Percentiles rank a stretch among this genome's conserved stretches.
These are phyloP conservation scores for Pseudomyrmex pallidus DNA, from an alignment of 1,140 invertebrate species.

Conservation along the genomic window DNA sequence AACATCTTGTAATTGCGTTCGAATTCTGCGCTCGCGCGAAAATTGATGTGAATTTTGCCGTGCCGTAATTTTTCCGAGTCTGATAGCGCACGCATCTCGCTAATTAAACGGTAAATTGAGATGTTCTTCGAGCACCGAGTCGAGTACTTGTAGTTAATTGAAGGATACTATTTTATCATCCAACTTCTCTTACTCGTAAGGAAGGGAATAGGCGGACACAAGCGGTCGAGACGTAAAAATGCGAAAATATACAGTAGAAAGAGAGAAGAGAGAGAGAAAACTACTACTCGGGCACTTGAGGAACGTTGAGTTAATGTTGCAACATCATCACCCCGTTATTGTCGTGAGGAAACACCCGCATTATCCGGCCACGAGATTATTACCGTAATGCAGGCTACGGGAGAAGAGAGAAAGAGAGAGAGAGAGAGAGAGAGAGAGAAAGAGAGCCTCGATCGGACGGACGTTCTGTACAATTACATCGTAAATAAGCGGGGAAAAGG, in stretches of 20 bases:
- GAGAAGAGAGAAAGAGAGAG: neutral
- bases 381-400: slow-evolving; percentile 13
- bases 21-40: neutral
- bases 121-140: neutral
- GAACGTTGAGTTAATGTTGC: slow-evolving; percentile 1
- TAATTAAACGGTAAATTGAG: neutral
- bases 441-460: neutral
- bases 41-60: neutral
- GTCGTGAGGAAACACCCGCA: neutral
- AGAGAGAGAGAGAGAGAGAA: no score
- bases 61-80: neutral
- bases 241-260: neutral
- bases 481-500: slow-evolving; percentile 27
- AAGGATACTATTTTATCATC: neutral
- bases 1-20: neutral
- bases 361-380: neutral
- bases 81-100: neutral
- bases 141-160: neutral
- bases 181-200: neutral
- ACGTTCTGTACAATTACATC: slow-evolving; percentile 35
- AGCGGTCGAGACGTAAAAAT: neutral
- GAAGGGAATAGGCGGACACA: neutral
- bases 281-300: neutral
- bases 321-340: neutral
- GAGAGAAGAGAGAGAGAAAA: no score